Evolutionary conservation across 1,140 invertebrate genomes (phyloP), one percentile per base, ranked within the genome.

Genomic region (Apolygus lucorum): DNA sequence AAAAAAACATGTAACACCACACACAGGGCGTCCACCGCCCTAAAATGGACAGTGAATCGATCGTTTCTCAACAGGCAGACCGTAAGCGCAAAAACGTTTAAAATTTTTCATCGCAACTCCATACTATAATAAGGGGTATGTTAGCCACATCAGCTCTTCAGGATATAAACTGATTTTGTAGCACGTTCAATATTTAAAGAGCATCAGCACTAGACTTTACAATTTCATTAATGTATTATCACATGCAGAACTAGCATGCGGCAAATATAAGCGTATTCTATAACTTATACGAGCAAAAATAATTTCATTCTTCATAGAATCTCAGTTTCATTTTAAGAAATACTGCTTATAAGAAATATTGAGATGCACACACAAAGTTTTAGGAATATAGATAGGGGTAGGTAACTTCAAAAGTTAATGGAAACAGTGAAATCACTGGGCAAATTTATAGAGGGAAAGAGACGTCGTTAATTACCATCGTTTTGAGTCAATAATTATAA

Each of bases 251-350:
- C 54, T 68, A 68, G 52, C 25, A 27, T 28, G 67, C 54, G 28
- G 67, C 25, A 29, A 68, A 59, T 59, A 59, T 59, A 59, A 59
- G 54, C 54, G 54, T 59, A 59, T 59, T 59, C 54, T 59, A 59
- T 59, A 22, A 59, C 8, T 59, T 59, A 59, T 59, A 59, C 54
- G 11, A 59, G 54, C 54, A 59, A 59, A 59, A 59, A 59, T 59
- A 59, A 59, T 59, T 59, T 62, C 17, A 67, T 59, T 26, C 52
- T 26, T 62, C 34, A 28, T 42, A 68, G 25, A 68, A 27, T 68
- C 67, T 59, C 67, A 28, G 21, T 59, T 28, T 68, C 11, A 42
- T n/a, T 17, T 42, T 42, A 42, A 8, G 4, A 4, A 8, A 68
- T 68, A 52, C 52, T 52, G 22, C 22, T 4, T 22, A 22, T 27